Evolutionary conservation across 2,797 vertebrate genomes (phyloP).

Genomic region (Neomorphus geoffroyi): DNA sequence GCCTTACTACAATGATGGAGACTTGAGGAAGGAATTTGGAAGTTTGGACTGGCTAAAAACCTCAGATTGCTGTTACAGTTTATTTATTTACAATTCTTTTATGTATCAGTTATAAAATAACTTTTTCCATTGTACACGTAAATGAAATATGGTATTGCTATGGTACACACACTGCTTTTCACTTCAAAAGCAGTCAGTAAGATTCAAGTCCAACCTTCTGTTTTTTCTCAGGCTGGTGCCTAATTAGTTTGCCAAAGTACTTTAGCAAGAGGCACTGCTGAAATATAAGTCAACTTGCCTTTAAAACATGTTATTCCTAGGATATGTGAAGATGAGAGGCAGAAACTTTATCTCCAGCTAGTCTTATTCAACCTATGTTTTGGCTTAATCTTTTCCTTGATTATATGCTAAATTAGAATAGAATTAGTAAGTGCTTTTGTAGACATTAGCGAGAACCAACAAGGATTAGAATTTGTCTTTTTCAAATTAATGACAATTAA

Average conservation of each 20-base stretch:
- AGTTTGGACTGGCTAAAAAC: neutral
- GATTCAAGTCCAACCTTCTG: neutral
- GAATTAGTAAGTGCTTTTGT: neutral
- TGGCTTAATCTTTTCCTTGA: neutral
- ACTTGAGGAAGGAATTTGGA: neutral
- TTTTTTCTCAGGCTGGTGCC: neutral
- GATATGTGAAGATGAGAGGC: neutral
- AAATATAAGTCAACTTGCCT: neutral
- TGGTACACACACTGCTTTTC: neutral
- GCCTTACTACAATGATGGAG: neutral
- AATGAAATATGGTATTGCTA: neutral
- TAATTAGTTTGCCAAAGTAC: neutral
- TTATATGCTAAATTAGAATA: neutral
- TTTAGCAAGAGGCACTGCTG: neutral
- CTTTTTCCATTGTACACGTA: neutral
- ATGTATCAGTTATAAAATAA: neutral
- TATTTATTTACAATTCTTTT: neutral
- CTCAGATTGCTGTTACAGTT: neutral
- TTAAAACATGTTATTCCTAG: neutral
- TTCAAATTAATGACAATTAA: neutral
- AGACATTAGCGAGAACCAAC: neutral
- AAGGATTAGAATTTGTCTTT: neutral
- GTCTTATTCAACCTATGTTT: neutral
- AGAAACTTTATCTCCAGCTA: neutral
- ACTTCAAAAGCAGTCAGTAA: neutral